Evolutionary conservation across 2,113 vertebrate species (phyloP).

Genomic region (Nymphicus hollandicus): DNA sequence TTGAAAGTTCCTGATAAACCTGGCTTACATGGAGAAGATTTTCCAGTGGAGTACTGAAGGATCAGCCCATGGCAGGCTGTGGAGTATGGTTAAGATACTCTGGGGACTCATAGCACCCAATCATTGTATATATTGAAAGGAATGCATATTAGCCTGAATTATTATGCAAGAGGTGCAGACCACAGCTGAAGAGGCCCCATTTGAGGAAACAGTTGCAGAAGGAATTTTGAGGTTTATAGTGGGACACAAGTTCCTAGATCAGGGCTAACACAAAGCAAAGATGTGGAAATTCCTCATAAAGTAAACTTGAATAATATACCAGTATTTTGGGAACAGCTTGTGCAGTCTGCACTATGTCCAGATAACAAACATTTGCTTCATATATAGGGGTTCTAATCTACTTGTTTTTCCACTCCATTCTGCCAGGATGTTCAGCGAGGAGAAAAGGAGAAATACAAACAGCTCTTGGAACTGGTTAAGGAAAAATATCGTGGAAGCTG

Average conservation of each 20-base stretch:
- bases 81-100: background rate
- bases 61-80: background rate
- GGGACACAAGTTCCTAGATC: background rate
- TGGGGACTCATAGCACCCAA: background rate
- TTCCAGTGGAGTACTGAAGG: background rate
- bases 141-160: background rate
- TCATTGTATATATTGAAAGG: background rate
- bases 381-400: background rate
- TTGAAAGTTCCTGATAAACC: background rate
- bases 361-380: background rate
- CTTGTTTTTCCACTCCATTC: background rate
- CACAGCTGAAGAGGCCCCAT: background rate
- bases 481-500: constrained; percentile 23
- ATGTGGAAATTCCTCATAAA: background rate
- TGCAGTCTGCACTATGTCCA: background rate
- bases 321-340: background rate
- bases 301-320: background rate
- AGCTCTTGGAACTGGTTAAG: constrained; percentile 61
- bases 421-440: constrained; percentile 64
- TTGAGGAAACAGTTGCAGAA: background rate
- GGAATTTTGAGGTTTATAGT: background rate
- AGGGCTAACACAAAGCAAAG: background rate
- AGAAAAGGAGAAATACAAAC: constrained; percentile 65
- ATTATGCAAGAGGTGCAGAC: background rate
- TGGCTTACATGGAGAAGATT: background rate